Evolutionary conservation across 1,140 invertebrate genomes (phyloP).

Genomic region (Drosophila orena): DNA sequence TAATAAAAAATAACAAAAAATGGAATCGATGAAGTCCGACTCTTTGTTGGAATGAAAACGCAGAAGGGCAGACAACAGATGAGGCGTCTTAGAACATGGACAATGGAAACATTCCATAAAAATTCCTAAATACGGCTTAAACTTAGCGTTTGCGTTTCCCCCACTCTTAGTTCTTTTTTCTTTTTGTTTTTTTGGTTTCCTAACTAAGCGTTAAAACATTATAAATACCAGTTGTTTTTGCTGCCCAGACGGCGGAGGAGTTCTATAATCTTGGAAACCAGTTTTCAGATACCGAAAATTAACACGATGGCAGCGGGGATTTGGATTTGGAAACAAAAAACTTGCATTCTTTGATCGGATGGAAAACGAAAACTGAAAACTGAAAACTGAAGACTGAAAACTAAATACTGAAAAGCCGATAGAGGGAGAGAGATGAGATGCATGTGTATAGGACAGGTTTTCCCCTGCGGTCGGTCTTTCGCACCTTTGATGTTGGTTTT

Average conservation of each 20-base stretch:
- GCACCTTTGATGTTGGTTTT: constrained; percentile 53
- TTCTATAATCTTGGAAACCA: constrained; percentile 44
- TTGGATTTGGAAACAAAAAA: constrained; percentile 41
- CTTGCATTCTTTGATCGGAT: constrained; percentile 38
- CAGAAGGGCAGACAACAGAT: constrained; percentile 11
- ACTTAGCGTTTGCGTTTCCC: constrained; percentile 32
- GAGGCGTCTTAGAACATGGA: constrained; percentile 50
- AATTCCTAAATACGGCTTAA: constrained; percentile 36
- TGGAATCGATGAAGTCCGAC: constrained; percentile 51
- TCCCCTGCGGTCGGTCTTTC: constrained; percentile 36
- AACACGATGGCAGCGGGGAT: constrained; percentile 32
- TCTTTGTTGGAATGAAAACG: constrained; percentile 22
- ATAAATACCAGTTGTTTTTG: constrained; percentile 42
- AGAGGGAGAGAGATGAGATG: constrained; percentile 10
- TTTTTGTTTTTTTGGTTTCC: constrained; percentile 23
- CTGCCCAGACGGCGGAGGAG: constrained; percentile 38
- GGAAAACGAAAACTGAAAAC: constrained; percentile 43
- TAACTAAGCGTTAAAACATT: constrained; percentile 53
- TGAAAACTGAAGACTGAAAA: constrained; percentile 16
- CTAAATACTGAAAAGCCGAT: constrained; percentile 26
- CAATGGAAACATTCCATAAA: constrained; percentile 46
- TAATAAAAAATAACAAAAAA: constrained; percentile 49
- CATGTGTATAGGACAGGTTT: constrained; percentile 31
- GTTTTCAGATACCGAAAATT: constrained; percentile 41
- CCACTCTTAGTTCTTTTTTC: neutral